Evolutionary conservation across 2,888 invertebrate species (phyloP).

Genomic region (Amblyjoppa proteus): DNA sequence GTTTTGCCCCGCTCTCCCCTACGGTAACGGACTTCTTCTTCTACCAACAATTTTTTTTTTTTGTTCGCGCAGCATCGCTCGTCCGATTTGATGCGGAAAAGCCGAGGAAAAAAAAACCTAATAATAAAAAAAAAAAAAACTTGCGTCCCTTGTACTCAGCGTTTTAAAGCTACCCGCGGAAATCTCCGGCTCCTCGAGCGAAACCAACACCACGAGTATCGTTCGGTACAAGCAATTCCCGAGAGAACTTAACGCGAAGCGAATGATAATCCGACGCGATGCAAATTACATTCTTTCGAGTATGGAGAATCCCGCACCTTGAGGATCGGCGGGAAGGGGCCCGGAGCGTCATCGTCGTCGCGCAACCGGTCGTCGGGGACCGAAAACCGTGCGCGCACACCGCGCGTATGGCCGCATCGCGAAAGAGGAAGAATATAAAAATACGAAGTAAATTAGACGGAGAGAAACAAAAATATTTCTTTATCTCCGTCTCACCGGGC

Average conservation of each 20-base stretch:
- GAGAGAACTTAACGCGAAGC: slow-evolving; percentile 68
- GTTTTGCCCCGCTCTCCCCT: too few species aligned
- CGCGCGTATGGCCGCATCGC: slow-evolving; percentile 21
- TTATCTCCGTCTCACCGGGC: slow-evolving; percentile 45
- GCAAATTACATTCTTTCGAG: slow-evolving; percentile 73
- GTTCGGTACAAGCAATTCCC: slow-evolving; percentile 16
- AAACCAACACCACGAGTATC: neutral
- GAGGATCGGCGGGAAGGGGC: slow-evolving; percentile 20
- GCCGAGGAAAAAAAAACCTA: neutral
- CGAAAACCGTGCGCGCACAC: neutral
- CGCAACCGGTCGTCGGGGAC: slow-evolving; percentile 40
- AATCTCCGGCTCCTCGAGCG: neutral
- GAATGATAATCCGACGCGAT: slow-evolving; percentile 76
- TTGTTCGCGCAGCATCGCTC: too few species aligned
- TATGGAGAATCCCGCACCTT: slow-evolving; percentile 5
- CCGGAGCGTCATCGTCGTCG: slow-evolving; percentile 13
- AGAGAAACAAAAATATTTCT: slow-evolving; percentile 48
- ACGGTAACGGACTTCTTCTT: too few species aligned
- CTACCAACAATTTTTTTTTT: too few species aligned
- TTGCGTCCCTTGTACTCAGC: neutral
- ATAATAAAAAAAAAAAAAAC: neutral
- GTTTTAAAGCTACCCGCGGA: neutral
- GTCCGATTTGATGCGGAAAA: neutral
- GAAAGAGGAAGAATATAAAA: slow-evolving; percentile 32
- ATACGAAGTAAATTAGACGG: slow-evolving; percentile 49